These are phyloP conservation scores for Mesorhabditis spiculigera DNA, from an alignment of 2,888 invertebrate genomes.

Conservation along the genomic window DNA sequence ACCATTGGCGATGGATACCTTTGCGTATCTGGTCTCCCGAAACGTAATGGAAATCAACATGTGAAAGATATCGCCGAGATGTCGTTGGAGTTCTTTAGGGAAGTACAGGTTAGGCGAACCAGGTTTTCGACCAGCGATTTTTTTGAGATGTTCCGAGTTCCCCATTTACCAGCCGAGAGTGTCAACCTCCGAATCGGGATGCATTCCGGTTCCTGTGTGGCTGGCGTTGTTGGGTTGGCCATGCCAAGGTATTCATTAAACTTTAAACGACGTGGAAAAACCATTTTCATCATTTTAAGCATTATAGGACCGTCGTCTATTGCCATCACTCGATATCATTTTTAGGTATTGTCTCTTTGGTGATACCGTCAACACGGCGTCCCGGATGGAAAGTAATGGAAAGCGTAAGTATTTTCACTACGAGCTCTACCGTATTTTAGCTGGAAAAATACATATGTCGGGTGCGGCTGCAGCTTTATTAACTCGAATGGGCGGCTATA, in stretches of 20 bases:
- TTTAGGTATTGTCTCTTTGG: constrained; percentile 51
- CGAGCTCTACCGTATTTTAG: constrained; percentile 22
- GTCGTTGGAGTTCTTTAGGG: constrained; percentile 28
- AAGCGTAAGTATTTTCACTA: constrained; percentile 36
- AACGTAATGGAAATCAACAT: constrained; percentile 7
- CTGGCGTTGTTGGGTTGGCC: constrained; percentile 45
- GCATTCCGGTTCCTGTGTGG: constrained; percentile 40
- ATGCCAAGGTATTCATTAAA: constrained; percentile 32
- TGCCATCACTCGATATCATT: neutral
- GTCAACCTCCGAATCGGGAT: constrained; percentile 44
- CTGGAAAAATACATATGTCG: constrained; percentile 55
- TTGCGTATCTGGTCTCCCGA: constrained; percentile 4
- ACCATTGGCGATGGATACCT: constrained; percentile 9
- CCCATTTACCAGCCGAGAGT: constrained; percentile 47
- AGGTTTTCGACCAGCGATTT: neutral
- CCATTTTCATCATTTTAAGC: neutral
- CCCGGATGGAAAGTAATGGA: constrained; percentile 52
- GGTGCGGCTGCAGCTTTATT: constrained; percentile 44
- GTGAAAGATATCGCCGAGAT: constrained; percentile 13
- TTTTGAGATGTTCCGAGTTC: constrained; percentile 32
- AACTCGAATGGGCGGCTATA: constrained; percentile 49
- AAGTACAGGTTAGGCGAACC: constrained; percentile 6
- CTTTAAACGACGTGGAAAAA: neutral
- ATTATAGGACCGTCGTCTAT: neutral
- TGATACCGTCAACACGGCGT: constrained; percentile 53